These are phyloP conservation scores for Eucriotettix oculatus DNA, from an alignment of 2,888 invertebrate genomes.

Conservation along the genomic window DNA sequence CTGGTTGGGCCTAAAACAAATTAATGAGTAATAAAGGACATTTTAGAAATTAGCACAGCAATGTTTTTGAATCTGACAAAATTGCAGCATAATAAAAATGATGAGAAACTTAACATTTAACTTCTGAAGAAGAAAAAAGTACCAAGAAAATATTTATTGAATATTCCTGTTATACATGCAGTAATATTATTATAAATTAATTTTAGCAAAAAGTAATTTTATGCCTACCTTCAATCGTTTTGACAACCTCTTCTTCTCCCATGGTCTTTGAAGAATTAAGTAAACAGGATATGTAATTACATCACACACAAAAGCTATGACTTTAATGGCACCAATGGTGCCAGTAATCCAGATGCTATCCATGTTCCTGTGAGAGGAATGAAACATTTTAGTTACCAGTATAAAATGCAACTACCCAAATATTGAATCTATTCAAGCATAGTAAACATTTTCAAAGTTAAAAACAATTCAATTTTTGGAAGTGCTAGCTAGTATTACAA, in stretches of 20 bases:
- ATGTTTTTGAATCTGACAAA: no score
- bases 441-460: no score
- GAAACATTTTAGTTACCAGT: background rate
- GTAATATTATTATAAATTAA: no score
- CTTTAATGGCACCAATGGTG: conserved; percentile 60
- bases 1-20: conserved; percentile 46
- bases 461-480: no score
- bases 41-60: no score
- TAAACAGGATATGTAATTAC: conserved; percentile 82
- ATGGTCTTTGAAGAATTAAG: conserved; percentile 71
- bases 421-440: no score
- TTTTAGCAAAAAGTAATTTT: no score
- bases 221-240: conserved; percentile 54
- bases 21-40: no score
- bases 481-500: no score
- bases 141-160: no score
- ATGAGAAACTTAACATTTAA: background rate
- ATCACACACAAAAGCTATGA: conserved; percentile 73
- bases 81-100: background rate
- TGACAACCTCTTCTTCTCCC: conserved; percentile 63
- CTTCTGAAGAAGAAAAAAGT: background rate
- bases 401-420: no score
- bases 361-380: conserved; percentile 16
- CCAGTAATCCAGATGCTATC: conserved; percentile 41
- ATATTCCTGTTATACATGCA: no score